Evolutionary conservation across 2,888 invertebrate species (phyloP), one percentile per base, ranked within the genome.

Genomic region (Pterobdella sp.): DNA sequence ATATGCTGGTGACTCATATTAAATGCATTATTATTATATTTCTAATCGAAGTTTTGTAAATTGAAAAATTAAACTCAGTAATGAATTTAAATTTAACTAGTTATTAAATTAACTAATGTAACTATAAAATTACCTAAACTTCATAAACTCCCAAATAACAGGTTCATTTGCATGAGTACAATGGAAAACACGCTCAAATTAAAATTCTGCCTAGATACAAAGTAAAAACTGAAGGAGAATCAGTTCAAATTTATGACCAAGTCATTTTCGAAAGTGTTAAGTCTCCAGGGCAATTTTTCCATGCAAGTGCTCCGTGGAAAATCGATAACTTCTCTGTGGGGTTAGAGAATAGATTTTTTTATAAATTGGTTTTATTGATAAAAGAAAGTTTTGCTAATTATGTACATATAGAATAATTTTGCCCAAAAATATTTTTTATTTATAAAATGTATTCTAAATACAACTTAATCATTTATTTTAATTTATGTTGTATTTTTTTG

Each of bases 221-320:
- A 78, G 84, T 84, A 60, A 84, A 84, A 74, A 81, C 83, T 2
- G 84, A 84, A 74, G 84, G 84, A n/a, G 84, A 84, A 79, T 80
- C 81, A 76, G 84, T 83, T 14, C 83, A 83, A 79, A 80, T 83
- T 37, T 80, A 79, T 74, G 83, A 83, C 74, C 83, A 83, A 77
- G 81, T 83, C 26, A 80, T 82, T 18, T 81, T 83, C 74, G 83
- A 83, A 76, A 82, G 82, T 73, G 80, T 83, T 75, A 83, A 83
- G 75, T 82, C 82, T 1, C 83, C 82, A 0, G 83, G 83, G 1
- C 82, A 83, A 73, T 83, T 80, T 77, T 80, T 82, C 75, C 83
- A 83, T 72, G 81, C 82, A 68, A 82, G 82, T 74, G 75, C 77
- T 10, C 79, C 80, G 0, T 83, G 80, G 73, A 80, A 80, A 69